Evolutionary conservation across 2,113 vertebrate species (phyloP), one percentile per base, ranked within the genome.

Genomic region (Neogobius melanostomus): DNA sequence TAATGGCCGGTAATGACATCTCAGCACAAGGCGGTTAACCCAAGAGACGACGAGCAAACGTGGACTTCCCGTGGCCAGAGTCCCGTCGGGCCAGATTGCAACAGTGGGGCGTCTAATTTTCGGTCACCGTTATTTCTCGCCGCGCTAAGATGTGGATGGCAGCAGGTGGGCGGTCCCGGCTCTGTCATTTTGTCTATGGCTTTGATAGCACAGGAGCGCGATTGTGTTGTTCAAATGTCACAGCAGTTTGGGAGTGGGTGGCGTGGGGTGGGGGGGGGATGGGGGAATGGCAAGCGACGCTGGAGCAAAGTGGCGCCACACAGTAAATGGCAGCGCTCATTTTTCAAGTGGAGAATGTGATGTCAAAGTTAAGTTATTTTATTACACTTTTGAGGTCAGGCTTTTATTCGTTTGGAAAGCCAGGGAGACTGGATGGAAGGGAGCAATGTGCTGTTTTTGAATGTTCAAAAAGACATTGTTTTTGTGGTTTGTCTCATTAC

Each of bases 161-260:
- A 72, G 84, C 77, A 77, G 80, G 87, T 79, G 82, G 83, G 52
- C 75, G 54, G 43, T 14, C 66, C 51, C 17, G 63, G 81, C 66
- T 61, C 66, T 76, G 82, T 82, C 78, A 87, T 89, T 89, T 59
- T 85, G 71, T 73, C 72, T 46, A 66, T 66, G 68, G 72, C 42
- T 21, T 66, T 85, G 86, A 89, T 87, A 28, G 80, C 62, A 70
- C 70, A 64, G 77, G 84, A 81, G 76, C 68, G 80, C 65, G 68
- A 77, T 73, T 77, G 85, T 72, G 76, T 77, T 85, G 86, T 79
- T 77, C 66, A 82, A 87, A 90, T 87, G 76, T 83, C 80, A 79
- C 66, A 75, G 76, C 16, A 60, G 82, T 83, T 74, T 61, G 36
- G 42, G 74, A 2, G 28, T 3, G 28, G 1, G 28, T 36, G 28